Percentiles rank a stretch among this genome's conserved stretches.
Conservation (phyloP, 2,888 invertebrate species). For the Altica lythri region DNA sequence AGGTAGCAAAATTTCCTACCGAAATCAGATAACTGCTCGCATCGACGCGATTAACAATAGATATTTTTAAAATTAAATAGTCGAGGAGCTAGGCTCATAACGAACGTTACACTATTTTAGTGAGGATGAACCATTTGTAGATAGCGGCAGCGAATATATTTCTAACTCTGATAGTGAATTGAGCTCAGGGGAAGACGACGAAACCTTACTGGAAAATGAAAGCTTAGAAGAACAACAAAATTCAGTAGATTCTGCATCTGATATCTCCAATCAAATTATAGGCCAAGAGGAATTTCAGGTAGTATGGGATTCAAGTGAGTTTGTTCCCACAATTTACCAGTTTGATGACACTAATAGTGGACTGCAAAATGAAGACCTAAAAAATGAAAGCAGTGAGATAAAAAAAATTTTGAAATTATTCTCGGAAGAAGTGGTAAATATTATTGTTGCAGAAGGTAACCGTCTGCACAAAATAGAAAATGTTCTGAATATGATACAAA, state of each 20-base stretch:
- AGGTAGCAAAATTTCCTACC: no score
- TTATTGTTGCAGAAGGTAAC: constrained; percentile 9
- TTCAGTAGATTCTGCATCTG: constrained; percentile 4
- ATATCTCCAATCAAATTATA: constrained; percentile 6
- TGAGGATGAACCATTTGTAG: constrained; percentile 5
- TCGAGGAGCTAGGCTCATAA: no score
- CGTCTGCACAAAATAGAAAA: not conserved
- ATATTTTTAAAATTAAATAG: no score
- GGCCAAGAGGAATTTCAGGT: constrained; percentile 2
- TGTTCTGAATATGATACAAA: constrained; percentile 1
- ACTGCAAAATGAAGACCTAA: constrained; percentile 3
- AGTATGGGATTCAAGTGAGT: constrained; percentile 4
- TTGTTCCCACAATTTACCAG: constrained; percentile 9
- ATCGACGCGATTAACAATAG: no score
- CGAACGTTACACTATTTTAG: no score
- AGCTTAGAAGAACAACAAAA: constrained; percentile 5
- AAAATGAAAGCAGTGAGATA: constrained; percentile 1
- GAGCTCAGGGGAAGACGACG: constrained; percentile 1
- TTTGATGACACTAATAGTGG: constrained; percentile 8
- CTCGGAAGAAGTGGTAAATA: constrained; percentile 8
- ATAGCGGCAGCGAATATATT: constrained; percentile 10
- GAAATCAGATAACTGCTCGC: no score
- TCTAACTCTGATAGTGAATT: constrained; percentile 10
- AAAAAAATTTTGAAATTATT: constrained; percentile 4
- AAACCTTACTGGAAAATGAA: no score